These are phyloP conservation scores for Trimorus sp. DNA, from an alignment of 2,888 invertebrate genomes.

Conservation along the genomic window DNA sequence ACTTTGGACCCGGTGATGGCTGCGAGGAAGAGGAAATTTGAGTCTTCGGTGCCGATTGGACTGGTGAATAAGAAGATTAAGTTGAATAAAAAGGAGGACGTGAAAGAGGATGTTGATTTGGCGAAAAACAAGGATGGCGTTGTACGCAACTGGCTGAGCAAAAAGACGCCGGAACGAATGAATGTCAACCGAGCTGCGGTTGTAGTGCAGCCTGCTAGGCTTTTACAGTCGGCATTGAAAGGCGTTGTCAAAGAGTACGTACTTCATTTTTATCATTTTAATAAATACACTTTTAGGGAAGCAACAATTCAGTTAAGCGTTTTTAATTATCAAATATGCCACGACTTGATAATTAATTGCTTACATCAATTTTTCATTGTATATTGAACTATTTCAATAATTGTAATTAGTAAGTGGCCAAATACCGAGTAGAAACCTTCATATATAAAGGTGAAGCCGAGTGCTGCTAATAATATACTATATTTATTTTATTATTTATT, in stretches of 20 bases:
- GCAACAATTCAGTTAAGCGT: too few species aligned
- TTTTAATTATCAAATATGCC: too few species aligned
- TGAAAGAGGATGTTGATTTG: slow-evolving; percentile 69
- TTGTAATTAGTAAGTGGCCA: too few species aligned
- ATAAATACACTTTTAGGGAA: too few species aligned
- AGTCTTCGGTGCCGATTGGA: slow-evolving; percentile 81
- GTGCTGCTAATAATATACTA: too few species aligned
- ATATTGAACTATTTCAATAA: too few species aligned
- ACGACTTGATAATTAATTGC: too few species aligned
- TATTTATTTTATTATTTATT: too few species aligned
- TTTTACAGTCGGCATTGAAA: slow-evolving; percentile 83
- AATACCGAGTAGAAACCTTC: too few species aligned
- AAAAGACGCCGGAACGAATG: slow-evolving; percentile 83
- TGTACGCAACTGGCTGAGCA: slow-evolving; percentile 83
- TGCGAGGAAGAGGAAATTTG: slow-evolving; percentile 83
- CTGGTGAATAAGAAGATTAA: slow-evolving; percentile 83
- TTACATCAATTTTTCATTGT: too few species aligned
- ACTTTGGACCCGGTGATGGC: slow-evolving; percentile 82
- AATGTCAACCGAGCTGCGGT: slow-evolving; percentile 76
- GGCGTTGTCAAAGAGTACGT: slow-evolving; percentile 83
- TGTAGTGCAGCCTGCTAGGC: slow-evolving; percentile 81
- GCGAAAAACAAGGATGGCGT: slow-evolving; percentile 80
- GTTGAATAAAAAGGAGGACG: slow-evolving; percentile 70
- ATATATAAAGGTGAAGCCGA: too few species aligned
- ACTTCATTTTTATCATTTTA: neutral